Base-by-base conservation (phyloP, 2,888 invertebrate genomes). In the Cryptus viduatorius region DNA sequence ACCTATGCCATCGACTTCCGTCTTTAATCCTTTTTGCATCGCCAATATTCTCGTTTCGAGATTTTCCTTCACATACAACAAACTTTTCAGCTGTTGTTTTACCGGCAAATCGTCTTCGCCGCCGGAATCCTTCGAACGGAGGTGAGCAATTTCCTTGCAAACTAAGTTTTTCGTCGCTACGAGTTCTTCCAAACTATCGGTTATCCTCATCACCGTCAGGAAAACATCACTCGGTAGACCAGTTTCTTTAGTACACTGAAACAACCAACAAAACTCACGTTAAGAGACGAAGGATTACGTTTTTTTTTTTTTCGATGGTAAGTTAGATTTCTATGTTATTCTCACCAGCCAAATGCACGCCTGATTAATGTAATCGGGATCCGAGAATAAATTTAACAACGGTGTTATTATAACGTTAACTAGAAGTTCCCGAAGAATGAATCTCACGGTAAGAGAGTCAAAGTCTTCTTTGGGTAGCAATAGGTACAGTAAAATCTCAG, bases 361-460 rank as follows among this genome's bases (percentile, higher is more conserved):
- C 94, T 98, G 97, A 94, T 98, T 98, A 88, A 98, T 96, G 92
- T 97, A 98, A 95, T 98, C 98, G 72, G 98, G 98, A 94, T 98
- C 98, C 61, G 98, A 96, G 83, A 98, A 93, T 87, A 97, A 94
- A 90, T 96, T 95, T 68, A 98, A 94, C 50, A 97, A 94, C 0
- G 97, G 97, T 76, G 95, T 94, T 78, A 98, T 95, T 64, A 96
- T 94, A 73, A 97, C 96, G 91, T 97, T 96, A 29, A 97, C 95
- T 83, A 98, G 95, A 72, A 98, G 94, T 90, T 98, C 98, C 90
- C 97, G 95, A 37, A 97, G 94, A 73, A 98, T 95, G 92, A 96
- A 96, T 89, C 98, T 95, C 83, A 98, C 94, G 1, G 98, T 96
- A 89, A 97, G 96, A 92, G 98, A 98, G 86, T 96, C 96, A 94